phyloP scores from a whole-genome alignment of 2,888 invertebrate genomes.

The Sympetrum striolatum region DNA sequence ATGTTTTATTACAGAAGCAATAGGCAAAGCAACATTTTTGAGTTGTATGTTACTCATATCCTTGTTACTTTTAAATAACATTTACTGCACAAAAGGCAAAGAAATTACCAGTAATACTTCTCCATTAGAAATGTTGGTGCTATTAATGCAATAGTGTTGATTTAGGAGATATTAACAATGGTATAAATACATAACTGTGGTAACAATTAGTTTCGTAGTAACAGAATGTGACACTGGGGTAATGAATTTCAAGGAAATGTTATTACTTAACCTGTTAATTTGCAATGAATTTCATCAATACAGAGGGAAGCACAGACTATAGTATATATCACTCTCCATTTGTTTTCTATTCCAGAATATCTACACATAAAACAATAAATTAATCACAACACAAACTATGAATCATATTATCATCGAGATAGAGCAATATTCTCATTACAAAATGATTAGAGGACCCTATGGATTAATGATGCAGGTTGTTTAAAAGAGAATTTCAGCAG shows the following conservation, averaged over 20 bases:
- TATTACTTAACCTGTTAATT: not conserved
- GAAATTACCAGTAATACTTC: not conserved
- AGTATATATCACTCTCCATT: not conserved
- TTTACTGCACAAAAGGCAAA: not conserved
- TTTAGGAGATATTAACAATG: not conserved
- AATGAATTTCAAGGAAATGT: not conserved
- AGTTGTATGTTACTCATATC: not conserved
- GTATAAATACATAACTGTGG: slow-evolving; percentile 1
- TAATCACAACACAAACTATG: slow-evolving; percentile 4
- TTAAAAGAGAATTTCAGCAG: not conserved
- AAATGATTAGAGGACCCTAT: not conserved
- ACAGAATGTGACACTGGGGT: not conserved
- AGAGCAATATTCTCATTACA: not conserved
- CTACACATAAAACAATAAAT: not conserved
- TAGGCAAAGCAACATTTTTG: not conserved
- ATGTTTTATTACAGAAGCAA: not conserved
- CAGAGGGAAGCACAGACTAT: not conserved
- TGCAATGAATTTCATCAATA: not conserved
- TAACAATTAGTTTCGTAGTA: not conserved
- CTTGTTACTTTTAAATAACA: slow-evolving; percentile 17
- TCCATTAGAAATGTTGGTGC: slow-evolving; percentile 6
- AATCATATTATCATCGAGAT: not conserved
- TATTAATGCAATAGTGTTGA: not conserved
- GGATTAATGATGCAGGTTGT: not conserved
- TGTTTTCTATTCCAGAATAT: not conserved